Evolutionary conservation across 2,888 invertebrate species (phyloP), one percentile per base, ranked within the genome.

Genomic region (Monoplex corrugatus): DNA sequence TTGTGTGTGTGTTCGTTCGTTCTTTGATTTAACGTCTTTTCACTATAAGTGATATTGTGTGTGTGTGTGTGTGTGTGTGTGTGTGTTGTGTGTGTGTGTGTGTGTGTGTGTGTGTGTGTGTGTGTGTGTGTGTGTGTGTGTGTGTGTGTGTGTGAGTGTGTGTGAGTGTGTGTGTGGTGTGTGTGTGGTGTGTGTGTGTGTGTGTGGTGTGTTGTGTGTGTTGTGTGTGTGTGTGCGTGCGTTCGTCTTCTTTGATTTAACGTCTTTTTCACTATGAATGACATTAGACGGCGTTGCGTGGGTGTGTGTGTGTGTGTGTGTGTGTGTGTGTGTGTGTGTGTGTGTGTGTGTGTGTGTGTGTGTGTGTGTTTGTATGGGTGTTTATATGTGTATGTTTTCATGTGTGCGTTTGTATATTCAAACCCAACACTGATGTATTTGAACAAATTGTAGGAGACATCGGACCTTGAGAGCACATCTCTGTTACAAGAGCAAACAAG

Each of bases 61-160:
- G 72, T 35, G 72, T 35, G 89, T 86, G 82, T 50, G 75, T 10
- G 86, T 82, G 40, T 43, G 86, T 35, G 68, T 50, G 32, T 28
- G 50, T 32, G 63, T 68, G 45, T 32, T 84, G 84, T 38, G 43
- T 43, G 50, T 72, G 72, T 72, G 72, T 72, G 72, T 72, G 63
- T 68, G 32, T 35, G 6, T 32, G 72, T 72, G 72, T 72, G 35
- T 44, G 35, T 84, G 86, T 85, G 45, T 75, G 86, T 75, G 40
- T 75, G 75, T 45, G 72, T 68, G 80, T 38, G 80, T 44, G 45
- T 50, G 87, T 32, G 80, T 38, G 80, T 32, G 78, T 32, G 78
- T 44, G 87, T 44, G 75, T 10, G 75, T 40, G 87, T 28, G 57
- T 16, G 32, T 16, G 50, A 16, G 87, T 32, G 80, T 45, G n/a